phyloP scores from a whole-genome alignment of 2,888 invertebrate genomes.

The Andrena dorsata region DNA sequence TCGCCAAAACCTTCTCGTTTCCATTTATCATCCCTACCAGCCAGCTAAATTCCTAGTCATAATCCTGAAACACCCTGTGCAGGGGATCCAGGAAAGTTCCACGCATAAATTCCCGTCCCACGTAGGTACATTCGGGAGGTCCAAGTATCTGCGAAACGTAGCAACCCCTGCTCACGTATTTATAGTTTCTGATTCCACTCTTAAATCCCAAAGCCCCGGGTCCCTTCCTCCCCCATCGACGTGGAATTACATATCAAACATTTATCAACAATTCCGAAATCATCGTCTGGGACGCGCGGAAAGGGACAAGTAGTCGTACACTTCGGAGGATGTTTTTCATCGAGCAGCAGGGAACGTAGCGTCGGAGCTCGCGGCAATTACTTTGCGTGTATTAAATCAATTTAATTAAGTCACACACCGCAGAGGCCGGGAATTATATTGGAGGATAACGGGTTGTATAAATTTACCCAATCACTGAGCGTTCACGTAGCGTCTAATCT shows the following conservation, averaged over 20 bases:
- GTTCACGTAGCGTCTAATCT: constrained; percentile 20
- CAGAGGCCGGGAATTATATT: constrained; percentile 23
- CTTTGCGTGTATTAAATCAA: constrained; percentile 33
- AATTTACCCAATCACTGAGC: constrained; percentile 36
- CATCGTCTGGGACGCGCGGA: neutral
- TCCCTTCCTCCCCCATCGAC: neutral
- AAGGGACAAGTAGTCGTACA: neutral
- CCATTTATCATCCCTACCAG: too few relatives aligned
- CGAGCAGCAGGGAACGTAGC: neutral
- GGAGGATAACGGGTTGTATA: constrained; percentile 18
- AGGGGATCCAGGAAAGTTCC: neutral
- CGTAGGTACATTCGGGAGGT: neutral
- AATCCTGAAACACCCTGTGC: neutral
- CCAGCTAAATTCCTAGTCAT: too few relatives aligned
- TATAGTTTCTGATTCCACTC: constrained; percentile 23
- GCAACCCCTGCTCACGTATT: constrained; percentile 31
- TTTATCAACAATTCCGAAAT: constrained; percentile 16
- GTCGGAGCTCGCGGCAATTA: constrained; percentile 14
- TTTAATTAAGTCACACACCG: constrained; percentile 45
- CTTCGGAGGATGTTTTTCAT: constrained; percentile 2
- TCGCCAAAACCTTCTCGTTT: neutral
- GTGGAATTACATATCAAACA: constrained; percentile 14
- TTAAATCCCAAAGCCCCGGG: neutral
- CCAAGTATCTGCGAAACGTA: constrained; percentile 10
- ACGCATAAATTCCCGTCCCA: neutral